Evolutionary conservation across 2,113 vertebrate genomes (phyloP), one percentile per base, ranked within the genome.

Genomic region (Paraplagusia blochii): DNA sequence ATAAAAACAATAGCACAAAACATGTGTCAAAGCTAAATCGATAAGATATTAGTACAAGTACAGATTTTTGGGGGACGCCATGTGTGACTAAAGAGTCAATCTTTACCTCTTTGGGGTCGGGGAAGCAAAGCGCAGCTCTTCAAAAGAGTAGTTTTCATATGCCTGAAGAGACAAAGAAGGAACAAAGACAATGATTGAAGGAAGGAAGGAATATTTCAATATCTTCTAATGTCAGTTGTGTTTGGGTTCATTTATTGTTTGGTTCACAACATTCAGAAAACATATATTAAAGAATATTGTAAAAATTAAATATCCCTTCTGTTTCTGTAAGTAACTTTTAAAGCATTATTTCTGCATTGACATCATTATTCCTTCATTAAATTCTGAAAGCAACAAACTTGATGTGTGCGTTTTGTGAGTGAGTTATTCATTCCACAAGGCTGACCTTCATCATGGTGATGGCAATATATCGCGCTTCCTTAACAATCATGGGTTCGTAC

Each of bases 401-500:
- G 40, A 42, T 38, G 11, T 46, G 15, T 1, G 17, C 35, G 8
- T 29, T 39, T 12, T 35, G 14, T 29, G n/a, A 35, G 36, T 45
- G 16, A 50, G 9, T 19, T 44, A 52, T 19, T 8, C 45, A 7
- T 49, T 22, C 4, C n/a, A 42, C 6, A 2, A 52, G 13, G 45
- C 72, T 81, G 85, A 98, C 97, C 94, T 99, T 99, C 97, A 99
- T 99, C 97, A 99, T 99, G 62, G 97, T 99, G 78, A 99, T 95
- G 45, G 97, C 96, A 77, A 98, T 98, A 63, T 99, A 99, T 14
- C 96, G 93, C 44, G 97, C 96, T 79, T 99, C 97, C 75, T 98
- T 98, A 57, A 99, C 94, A 16, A 99, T 98, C 95, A 98, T 95
- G 44, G 97, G 97, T 65, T 99, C 96, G 34, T 99, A 99, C 0